Percentiles rank a stretch among this genome's conserved stretches.
Evolutionary conservation across 2,113 vertebrate genomes (phyloP).

Genomic region (sheep (Ovis aries)): ARS-UI_Ramb_v3.0 NC_056071.1:20792001-20792500

Average conservation of each 20-base stretch:
- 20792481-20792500: background rate
- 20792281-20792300: background rate
- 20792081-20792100: background rate
- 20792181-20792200: background rate
- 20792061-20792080: background rate
- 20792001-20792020: background rate
- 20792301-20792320: background rate
- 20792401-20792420: background rate
- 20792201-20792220: background rate
- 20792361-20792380: background rate
- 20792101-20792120: background rate
- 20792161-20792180: background rate
- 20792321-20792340: background rate
- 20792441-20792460: background rate
- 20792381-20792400: background rate
- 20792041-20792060: background rate
- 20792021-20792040: background rate
- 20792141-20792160: background rate
- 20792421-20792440: background rate
- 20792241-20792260: background rate
- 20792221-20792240: background rate
- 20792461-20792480: background rate
- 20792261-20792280: background rate
- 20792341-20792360: background rate
- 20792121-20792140: background rate